These are phyloP conservation scores for Osmoderma eremita DNA, from an alignment of 2,888 invertebrate species.

Conservation along the genomic window DNA sequence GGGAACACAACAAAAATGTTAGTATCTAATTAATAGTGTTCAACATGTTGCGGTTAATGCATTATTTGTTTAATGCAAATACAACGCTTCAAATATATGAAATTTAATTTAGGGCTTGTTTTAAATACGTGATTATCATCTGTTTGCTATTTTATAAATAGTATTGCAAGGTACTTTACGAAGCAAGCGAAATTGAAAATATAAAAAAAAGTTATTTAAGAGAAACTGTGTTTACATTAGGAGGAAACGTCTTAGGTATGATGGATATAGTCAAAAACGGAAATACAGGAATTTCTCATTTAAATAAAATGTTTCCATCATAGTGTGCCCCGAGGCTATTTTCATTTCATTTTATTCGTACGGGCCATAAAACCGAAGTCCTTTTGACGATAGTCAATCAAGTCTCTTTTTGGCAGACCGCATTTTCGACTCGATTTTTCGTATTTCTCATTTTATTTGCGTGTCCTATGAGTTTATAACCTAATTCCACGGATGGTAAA, in stretches of 20 bases:
- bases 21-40: too few species aligned
- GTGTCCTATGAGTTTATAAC: constrained; percentile 21
- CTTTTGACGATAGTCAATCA: constrained; percentile 44
- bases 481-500: constrained; percentile 16
- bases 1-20: too few species aligned
- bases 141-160: too few species aligned
- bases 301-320: constrained; percentile 46
- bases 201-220: constrained; percentile 5
- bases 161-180: not conserved
- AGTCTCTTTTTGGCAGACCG: constrained; percentile 33
- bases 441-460: constrained; percentile 6
- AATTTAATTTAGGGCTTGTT: too few species aligned
- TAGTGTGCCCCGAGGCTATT: constrained; percentile 43
- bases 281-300: constrained; percentile 41
- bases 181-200: not conserved
- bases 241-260: constrained; percentile 13
- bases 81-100: too few species aligned
- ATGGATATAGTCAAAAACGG: constrained; percentile 26
- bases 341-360: constrained; percentile 46
- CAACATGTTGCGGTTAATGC: too few species aligned
- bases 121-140: too few species aligned
- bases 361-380: constrained; percentile 43
- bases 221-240: constrained; percentile 36
- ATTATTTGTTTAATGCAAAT: too few species aligned
- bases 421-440: constrained; percentile 16